These are phyloP conservation scores for Apogon hyalosoma DNA, from an alignment of 2,797 vertebrate species.

Conservation along the genomic window DNA sequence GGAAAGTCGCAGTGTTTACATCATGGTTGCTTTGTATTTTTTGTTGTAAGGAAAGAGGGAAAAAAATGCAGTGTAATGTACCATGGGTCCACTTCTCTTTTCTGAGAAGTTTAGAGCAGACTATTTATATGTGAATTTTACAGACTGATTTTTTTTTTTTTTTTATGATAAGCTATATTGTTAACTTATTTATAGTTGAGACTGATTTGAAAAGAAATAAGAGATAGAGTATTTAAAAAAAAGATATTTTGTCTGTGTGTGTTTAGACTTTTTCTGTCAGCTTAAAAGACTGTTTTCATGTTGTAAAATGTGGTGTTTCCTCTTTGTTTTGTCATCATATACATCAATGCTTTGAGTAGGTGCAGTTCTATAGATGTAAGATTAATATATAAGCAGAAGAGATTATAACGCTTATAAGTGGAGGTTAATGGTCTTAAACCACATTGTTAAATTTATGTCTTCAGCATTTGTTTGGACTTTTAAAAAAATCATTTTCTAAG, in stretches of 20 bases:
- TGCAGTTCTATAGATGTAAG: slow-evolving; percentile 28
- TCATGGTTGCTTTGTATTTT: slow-evolving; percentile 55
- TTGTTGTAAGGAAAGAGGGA: slow-evolving; percentile 45
- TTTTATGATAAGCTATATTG: slow-evolving; percentile 78
- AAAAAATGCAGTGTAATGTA: slow-evolving; percentile 14
- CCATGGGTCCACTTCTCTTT: slow-evolving; percentile 47
- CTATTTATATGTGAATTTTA: slow-evolving; percentile 81
- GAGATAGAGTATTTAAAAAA: slow-evolving; percentile 24
- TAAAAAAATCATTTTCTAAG: slow-evolving; percentile 17
- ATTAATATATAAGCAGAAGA: slow-evolving; percentile 38
- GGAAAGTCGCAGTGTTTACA: slow-evolving; percentile 69
- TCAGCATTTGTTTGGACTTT: too few species aligned
- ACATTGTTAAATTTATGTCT: slow-evolving; percentile 19
- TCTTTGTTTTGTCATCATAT: slow-evolving; percentile 41
- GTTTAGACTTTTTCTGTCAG: slow-evolving; percentile 29
- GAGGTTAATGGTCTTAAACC: slow-evolving; percentile 15
- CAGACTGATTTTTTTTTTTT: slow-evolving; percentile 76
- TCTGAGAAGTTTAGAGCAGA: slow-evolving; percentile 46
- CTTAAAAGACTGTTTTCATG: slow-evolving; percentile 52
- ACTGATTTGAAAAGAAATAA: slow-evolving; percentile 51
- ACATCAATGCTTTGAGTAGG: slow-evolving; percentile 40
- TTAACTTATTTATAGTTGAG: slow-evolving; percentile 79
- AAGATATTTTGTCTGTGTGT: slow-evolving; percentile 50
- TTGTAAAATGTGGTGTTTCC: slow-evolving; percentile 36
- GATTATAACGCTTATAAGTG: slow-evolving; percentile 27